These are phyloP conservation scores for Phalacrocorax aristotelis DNA, from an alignment of 2,113 vertebrate species.

Conservation along the genomic window DNA sequence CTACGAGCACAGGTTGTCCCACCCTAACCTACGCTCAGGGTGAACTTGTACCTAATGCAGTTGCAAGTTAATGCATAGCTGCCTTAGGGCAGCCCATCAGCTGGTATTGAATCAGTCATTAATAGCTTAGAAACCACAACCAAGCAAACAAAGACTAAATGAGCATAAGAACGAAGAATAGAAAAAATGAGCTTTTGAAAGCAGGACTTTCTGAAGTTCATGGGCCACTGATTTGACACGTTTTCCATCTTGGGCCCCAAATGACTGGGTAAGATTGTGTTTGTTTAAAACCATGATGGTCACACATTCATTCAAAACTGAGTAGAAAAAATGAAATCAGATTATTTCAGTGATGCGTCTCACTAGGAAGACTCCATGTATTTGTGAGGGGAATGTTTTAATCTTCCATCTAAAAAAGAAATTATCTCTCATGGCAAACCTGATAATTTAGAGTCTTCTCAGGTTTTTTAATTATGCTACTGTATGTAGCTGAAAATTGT, in stretches of 20 bases:
- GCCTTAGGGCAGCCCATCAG: neutral
- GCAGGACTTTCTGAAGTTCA: neutral
- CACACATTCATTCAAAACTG: neutral
- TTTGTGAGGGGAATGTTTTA: neutral
- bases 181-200: neutral
- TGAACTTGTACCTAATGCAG: neutral
- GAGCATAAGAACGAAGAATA: neutral
- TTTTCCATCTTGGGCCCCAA: neutral
- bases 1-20: neutral
- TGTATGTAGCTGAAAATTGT: slow-evolving; percentile 51
- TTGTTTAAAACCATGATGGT: neutral
- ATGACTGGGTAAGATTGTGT: neutral
- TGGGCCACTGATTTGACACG: neutral
- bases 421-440: neutral
- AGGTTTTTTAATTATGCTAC: slow-evolving; percentile 65
- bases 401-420: slow-evolving; percentile 7
- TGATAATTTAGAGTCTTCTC: slow-evolving; percentile 47
- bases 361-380: neutral
- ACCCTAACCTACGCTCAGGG: neutral
- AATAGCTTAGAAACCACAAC: neutral
- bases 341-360: neutral
- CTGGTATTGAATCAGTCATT: neutral
- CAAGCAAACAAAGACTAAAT: neutral
- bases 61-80: neutral
- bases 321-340: neutral